Conservation (phyloP, 2,888 invertebrate genomes). For the Cephus rjabovi region DNA sequence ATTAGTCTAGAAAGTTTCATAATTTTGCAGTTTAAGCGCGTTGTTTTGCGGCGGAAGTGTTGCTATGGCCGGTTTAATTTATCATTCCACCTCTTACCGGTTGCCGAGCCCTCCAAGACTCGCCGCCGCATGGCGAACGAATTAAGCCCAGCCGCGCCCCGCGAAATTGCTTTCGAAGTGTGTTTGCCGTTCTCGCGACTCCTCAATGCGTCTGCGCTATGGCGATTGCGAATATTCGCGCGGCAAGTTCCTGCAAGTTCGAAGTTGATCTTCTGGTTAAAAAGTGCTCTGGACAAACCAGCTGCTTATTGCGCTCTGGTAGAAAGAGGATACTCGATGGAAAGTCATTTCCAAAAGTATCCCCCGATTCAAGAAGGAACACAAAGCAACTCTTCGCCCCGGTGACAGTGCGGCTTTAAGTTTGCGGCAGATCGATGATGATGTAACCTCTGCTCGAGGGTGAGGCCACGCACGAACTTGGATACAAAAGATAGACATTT, state of each 20-base stretch:
- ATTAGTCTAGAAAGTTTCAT: constrained; percentile 63
- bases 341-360: not conserved
- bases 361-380: not conserved
- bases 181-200: constrained; percentile 15
- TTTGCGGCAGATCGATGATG: not conserved
- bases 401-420: not conserved
- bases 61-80: constrained; percentile 51
- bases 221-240: not conserved
- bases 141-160: constrained; percentile 18
- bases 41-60: constrained; percentile 54
- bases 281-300: not conserved
- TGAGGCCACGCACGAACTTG: not conserved
- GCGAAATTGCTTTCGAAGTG: constrained; percentile 23
- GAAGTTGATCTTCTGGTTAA: not conserved
- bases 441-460: not conserved
- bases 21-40: constrained; percentile 55
- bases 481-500: not conserved
- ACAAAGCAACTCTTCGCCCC: not conserved
- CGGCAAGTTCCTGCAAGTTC: not conserved
- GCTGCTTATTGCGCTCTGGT: not conserved
- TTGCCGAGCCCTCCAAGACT: not conserved
- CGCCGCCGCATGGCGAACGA: constrained; percentile 4
- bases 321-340: not conserved
- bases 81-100: constrained; percentile 49
- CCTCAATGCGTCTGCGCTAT: not conserved